These are phyloP conservation scores for Steinernema hermaphroditum DNA, from an alignment of 2,888 invertebrate species.

Conservation along the genomic window DNA sequence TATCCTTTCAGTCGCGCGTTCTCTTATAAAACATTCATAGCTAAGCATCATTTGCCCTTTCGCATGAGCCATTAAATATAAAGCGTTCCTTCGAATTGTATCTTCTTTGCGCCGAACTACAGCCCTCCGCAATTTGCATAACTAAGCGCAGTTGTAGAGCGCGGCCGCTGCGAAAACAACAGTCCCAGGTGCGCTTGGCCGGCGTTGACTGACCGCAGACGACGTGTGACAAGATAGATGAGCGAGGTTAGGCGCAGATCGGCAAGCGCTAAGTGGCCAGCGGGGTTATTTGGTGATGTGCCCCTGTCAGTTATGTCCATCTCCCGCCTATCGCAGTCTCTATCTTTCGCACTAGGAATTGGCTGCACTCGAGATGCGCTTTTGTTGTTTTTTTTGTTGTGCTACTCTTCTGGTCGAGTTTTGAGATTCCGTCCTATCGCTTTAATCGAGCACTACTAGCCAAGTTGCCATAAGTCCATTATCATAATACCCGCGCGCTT, in stretches of 20 bases:
- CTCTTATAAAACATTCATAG: no score
- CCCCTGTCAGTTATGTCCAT: not conserved
- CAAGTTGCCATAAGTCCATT: not conserved
- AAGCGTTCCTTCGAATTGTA: not conserved
- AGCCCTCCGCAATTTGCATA: not conserved
- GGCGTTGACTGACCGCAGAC: constrained; percentile 11
- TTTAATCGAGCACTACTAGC: no score
- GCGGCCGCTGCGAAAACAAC: not conserved
- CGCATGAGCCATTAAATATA: no score
- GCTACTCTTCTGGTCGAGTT: no score
- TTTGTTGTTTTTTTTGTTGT: constrained; percentile 27
- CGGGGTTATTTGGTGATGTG: constrained; percentile 1
- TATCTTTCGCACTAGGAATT: constrained; percentile 17
- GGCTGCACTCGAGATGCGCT: constrained; percentile 25
- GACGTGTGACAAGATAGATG: constrained; percentile 30
- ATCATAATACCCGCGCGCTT: no score
- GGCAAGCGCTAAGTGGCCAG: constrained; percentile 9
- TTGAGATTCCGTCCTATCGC: no score
- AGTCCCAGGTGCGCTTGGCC: not conserved
- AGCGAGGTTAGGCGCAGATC: not conserved
- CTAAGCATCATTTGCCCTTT: no score
- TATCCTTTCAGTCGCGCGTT: no score
- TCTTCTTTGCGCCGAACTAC: not conserved
- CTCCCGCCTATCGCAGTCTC: constrained; percentile 8
- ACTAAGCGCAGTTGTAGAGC: not conserved